These are phyloP conservation scores for Thelaira solivaga DNA, from an alignment of 2,888 invertebrate species.

Conservation along the genomic window DNA sequence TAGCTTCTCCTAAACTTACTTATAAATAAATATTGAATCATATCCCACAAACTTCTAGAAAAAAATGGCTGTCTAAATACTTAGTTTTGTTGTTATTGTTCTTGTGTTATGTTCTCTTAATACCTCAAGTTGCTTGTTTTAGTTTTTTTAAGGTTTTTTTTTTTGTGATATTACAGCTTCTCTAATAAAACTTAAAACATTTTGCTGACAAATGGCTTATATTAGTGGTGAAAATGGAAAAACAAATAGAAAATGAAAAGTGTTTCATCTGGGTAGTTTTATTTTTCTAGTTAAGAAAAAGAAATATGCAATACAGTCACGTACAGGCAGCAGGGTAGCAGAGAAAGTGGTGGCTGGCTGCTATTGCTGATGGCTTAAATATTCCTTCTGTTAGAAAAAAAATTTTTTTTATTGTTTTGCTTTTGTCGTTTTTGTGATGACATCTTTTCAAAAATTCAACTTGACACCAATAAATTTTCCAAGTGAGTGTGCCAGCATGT, in stretches of 20 bases:
- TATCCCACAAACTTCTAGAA: too few relatives aligned
- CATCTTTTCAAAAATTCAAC: slow-evolving; percentile 39
- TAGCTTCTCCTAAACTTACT: too few relatives aligned
- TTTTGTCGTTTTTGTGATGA: slow-evolving; percentile 13
- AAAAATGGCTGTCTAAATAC: too few relatives aligned
- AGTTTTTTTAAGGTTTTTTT: background rate
- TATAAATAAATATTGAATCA: too few relatives aligned
- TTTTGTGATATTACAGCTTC: too few relatives aligned
- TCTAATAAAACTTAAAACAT: slow-evolving; percentile 33
- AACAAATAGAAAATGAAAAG: slow-evolving; percentile 28
- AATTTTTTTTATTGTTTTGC: slow-evolving; percentile 16
- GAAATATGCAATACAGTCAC: background rate
- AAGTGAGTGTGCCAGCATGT: background rate
- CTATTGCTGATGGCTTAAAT: background rate
- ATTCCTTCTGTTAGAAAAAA: too few relatives aligned
- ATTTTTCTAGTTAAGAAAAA: background rate
- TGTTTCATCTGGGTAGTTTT: background rate
- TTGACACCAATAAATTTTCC: slow-evolving; percentile 49
- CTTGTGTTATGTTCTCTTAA: background rate
- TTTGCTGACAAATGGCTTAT: slow-evolving; percentile 50
- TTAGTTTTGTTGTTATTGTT: too few relatives aligned
- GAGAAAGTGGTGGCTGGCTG: slow-evolving; percentile 21
- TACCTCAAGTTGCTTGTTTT: slow-evolving; percentile 5
- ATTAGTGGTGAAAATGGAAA: slow-evolving; percentile 28
- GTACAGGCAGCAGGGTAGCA: background rate